Conservation (phyloP, 1,140 invertebrate species). For the Lethocerus indicus region DNA sequence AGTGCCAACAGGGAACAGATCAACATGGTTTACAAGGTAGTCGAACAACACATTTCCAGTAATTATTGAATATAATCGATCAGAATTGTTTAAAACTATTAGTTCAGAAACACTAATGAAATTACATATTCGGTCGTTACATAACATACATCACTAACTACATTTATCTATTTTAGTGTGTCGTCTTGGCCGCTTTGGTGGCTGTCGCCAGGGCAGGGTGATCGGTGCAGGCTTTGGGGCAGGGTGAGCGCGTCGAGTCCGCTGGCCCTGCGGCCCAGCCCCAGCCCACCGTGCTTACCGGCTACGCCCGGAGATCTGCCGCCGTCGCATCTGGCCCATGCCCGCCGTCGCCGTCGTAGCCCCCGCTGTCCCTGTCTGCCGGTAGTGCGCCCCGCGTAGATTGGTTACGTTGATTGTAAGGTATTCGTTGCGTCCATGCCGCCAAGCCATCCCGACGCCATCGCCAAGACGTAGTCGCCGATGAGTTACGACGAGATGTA, state of each 20-base stretch:
- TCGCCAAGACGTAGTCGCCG: constrained; percentile 20
- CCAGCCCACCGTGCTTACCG: too few species aligned
- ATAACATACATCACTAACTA: too few species aligned
- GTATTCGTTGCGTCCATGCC: constrained; percentile 19
- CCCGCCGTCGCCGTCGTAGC: constrained; percentile 1
- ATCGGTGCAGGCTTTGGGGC: constrained; percentile 16
- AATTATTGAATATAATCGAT: too few species aligned
- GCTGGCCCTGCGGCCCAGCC: constrained; percentile 12
- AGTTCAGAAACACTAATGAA: too few species aligned
- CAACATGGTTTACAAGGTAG: too few species aligned
- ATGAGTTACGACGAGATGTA: not conserved
- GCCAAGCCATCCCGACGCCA: constrained; percentile 20
- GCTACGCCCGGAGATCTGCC: too few species aligned
- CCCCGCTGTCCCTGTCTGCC: not conserved
- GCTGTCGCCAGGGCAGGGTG: constrained; percentile 21
- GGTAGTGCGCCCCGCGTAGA: constrained; percentile 18
- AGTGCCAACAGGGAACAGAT: too few species aligned
- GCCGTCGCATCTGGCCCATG: constrained; percentile 13
- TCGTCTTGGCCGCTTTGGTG: constrained; percentile 20
- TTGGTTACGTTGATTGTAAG: constrained; percentile 15
- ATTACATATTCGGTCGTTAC: too few species aligned
- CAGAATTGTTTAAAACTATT: too few species aligned
- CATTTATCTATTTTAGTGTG: too few species aligned
- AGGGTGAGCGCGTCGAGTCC: constrained; percentile 14
- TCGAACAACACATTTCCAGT: too few species aligned